phyloP scores from a whole-genome alignment of 2,113 vertebrate genomes.

The Ginglymostoma cirratum region DNA sequence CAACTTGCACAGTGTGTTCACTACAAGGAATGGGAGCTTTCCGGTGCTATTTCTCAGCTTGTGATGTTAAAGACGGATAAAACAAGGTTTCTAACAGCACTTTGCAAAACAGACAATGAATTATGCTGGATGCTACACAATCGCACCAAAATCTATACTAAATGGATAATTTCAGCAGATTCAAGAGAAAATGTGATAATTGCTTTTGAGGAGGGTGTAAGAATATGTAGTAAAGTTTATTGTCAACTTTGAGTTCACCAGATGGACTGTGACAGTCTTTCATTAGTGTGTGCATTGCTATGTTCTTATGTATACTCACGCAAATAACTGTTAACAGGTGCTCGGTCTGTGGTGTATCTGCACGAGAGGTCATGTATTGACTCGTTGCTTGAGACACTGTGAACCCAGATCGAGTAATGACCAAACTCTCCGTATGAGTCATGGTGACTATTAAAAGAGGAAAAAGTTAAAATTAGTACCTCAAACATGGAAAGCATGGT shows the following conservation, averaged over 20 bases:
- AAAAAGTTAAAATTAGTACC: constrained; percentile 17
- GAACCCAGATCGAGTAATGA: constrained; percentile 33
- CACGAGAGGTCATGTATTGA: constrained; percentile 21
- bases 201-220: neutral
- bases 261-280: neutral
- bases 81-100: neutral
- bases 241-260: neutral
- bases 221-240: neutral
- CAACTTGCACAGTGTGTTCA: neutral
- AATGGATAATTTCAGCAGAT: neutral
- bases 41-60: neutral
- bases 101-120: neutral
- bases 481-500: neutral
- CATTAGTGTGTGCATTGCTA: neutral
- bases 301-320: constrained; percentile 38
- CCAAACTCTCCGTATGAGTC: constrained; percentile 42
- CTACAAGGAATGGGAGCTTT: neutral
- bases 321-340: constrained; percentile 39
- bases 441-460: constrained; percentile 37
- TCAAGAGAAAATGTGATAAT: neutral
- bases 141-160: neutral
- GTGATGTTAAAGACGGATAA: neutral
- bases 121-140: neutral
- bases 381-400: neutral
- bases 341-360: neutral